Evolutionary conservation across 2,113 vertebrate species (phyloP), one percentile per base, ranked within the genome.

Genomic region (Boleophthalmus pectinirostris): DNA sequence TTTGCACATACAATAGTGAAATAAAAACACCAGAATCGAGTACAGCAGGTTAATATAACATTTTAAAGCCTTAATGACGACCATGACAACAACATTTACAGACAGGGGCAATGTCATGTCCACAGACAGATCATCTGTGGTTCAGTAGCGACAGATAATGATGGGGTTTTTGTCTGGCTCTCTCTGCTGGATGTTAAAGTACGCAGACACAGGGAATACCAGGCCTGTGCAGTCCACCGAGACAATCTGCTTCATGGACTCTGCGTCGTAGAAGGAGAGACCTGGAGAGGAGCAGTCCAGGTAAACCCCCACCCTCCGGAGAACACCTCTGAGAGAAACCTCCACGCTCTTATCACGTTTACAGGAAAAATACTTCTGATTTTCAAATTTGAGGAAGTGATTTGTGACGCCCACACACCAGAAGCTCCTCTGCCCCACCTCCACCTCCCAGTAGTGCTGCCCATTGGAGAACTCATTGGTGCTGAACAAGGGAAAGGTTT

Each of bases 391-490:
- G 4, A 90, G 57, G 49, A 67, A 73, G 38, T 74, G 0, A 24
- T 25, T 24, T 47, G 35, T 33, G 7, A 91, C 35, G 0, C 84
- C 81, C 1, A 90, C 18, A n/a, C 71, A 81, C 88, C 88, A 88
- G 45, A 74, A 79, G 3, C 67, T 11, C n/a, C 87, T 77, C 10
- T n/a, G 38, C 9, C 79, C 84, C n/a, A 87, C 77, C 1, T 88
- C 83, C 56, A 78, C 54, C 73, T 92, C 88, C 82, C 87, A 86
- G 72, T 85, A 91, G 64, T 84, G 66, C 65, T 81, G 74, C 15
- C 85, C 84, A 18, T 69, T 35, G 0, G 18, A 57, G 66, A 87
- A 90, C 33, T 51, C 12, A 43, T 38, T 68, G 16, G 38, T 23
- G 65, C 82, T 70, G 33, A 14, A 15, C 58, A 61, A 9, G 35